Conservation (phyloP, 2,113 vertebrate species). For the Mobula hypostoma region DNA sequence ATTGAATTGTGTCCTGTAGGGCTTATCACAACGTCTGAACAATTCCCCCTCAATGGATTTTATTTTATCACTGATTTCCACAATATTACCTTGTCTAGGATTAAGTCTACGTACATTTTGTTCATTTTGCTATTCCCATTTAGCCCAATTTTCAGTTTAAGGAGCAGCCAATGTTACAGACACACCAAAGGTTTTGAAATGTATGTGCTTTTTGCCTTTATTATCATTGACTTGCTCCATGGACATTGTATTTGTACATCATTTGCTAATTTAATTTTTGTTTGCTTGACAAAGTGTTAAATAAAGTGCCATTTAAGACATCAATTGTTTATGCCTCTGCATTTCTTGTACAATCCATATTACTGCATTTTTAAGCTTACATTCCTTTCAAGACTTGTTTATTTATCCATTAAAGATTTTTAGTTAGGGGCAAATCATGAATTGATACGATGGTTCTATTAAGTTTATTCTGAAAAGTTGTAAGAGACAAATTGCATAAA, state of each 20-base stretch:
- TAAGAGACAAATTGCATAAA: too few species aligned
- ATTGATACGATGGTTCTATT: too few species aligned
- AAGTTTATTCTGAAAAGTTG: too few species aligned
- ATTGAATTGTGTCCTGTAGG: too few species aligned
- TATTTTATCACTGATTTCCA: not conserved
- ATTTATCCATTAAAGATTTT: not conserved
- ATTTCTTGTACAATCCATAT: not conserved
- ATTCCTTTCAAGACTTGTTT: not conserved
- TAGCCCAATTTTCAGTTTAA: not conserved
- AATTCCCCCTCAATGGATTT: not conserved
- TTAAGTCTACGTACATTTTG: not conserved
- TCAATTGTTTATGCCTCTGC: not conserved
- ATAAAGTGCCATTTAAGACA: not conserved
- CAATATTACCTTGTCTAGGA: not conserved
- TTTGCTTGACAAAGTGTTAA: not conserved
- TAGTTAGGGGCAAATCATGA: too few species aligned
- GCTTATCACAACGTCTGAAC: not conserved
- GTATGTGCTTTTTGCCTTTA: not conserved
- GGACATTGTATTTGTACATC: not conserved
- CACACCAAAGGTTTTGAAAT: not conserved
- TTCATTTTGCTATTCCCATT: not conserved
- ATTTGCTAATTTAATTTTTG: not conserved
- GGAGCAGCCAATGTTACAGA: not conserved
- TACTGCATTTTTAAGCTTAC: not conserved
- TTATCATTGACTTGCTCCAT: not conserved